These are phyloP conservation scores for Teleopsis dalmanni DNA, from an alignment of 1,140 invertebrate genomes.

Conservation along the genomic window DNA sequence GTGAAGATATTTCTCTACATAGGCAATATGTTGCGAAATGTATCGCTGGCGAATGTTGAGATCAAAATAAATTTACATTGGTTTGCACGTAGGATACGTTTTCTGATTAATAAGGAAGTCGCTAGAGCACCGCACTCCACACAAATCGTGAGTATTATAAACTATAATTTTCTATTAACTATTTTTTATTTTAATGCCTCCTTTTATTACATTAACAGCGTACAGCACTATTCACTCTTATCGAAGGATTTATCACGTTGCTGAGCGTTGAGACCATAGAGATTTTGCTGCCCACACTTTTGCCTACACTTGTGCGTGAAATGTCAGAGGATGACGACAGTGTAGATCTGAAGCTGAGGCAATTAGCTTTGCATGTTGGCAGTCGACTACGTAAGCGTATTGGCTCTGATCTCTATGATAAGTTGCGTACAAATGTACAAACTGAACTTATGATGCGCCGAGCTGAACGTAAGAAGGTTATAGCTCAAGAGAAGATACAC, in stretches of 20 bases:
- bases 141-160: constrained; percentile 45
- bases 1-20: constrained; percentile 67
- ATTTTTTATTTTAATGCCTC: background rate
- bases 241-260: constrained; percentile 56
- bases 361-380: constrained; percentile 58
- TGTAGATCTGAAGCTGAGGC: constrained; percentile 48
- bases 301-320: constrained; percentile 63
- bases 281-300: constrained; percentile 48
- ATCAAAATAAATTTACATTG: constrained; percentile 46
- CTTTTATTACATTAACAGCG: constrained; percentile 47
- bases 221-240: constrained; percentile 61
- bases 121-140: constrained; percentile 46
- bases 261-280: constrained; percentile 47
- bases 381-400: constrained; percentile 59
- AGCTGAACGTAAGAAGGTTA: constrained; percentile 56
- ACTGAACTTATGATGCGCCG: constrained; percentile 52
- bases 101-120: constrained; percentile 54
- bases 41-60: constrained; percentile 31
- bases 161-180: background rate
- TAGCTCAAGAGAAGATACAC: constrained; percentile 56
- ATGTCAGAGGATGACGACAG: constrained; percentile 52
- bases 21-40: constrained; percentile 52
- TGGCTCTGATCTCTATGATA: constrained; percentile 57
- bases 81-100: constrained; percentile 52
- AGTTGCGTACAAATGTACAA: constrained; percentile 50